Evolutionary conservation across 2,113 vertebrate species (phyloP).

Genomic region (Promerops cafer): DNA sequence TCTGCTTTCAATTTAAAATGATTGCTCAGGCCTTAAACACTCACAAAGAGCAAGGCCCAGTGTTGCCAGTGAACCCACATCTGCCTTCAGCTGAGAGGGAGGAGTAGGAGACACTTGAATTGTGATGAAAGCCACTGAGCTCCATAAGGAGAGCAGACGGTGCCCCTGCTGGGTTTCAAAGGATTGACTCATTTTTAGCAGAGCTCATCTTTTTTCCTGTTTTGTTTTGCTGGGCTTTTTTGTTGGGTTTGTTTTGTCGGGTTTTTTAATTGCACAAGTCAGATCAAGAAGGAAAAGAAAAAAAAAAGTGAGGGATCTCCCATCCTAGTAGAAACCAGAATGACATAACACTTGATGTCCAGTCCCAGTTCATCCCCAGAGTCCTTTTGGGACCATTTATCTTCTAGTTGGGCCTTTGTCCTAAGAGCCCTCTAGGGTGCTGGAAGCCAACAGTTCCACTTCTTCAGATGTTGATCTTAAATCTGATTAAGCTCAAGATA

Average conservation of each 20-base stretch:
- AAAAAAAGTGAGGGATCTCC: background rate
- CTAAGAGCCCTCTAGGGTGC: background rate
- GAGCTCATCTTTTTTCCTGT: background rate
- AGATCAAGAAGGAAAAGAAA: background rate
- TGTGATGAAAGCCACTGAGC: slow-evolving; percentile 6
- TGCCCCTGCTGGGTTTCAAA: slow-evolving; percentile 27
- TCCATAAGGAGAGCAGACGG: slow-evolving; percentile 37
- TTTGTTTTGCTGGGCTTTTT: background rate
- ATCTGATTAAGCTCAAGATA: background rate
- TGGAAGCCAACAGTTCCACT: background rate
- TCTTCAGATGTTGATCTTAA: background rate
- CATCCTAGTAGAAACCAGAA: background rate
- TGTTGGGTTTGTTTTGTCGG: background rate
- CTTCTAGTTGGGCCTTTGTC: background rate
- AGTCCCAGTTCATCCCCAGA: background rate
- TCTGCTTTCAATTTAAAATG: slow-evolving; percentile 57
- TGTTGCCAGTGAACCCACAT: slow-evolving; percentile 22
- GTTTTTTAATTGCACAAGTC: background rate
- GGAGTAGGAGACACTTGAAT: slow-evolving; percentile 28
- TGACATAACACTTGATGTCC: background rate
- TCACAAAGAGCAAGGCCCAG: slow-evolving; percentile 8
- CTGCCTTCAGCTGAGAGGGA: slow-evolving; percentile 38
- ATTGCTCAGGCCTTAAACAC: slow-evolving; percentile 36
- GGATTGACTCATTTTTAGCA: slow-evolving; percentile 22
- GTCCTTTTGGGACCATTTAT: background rate